Conservation (phyloP, 2,113 vertebrate genomes). For the Periophthalmus modestus region DNA sequence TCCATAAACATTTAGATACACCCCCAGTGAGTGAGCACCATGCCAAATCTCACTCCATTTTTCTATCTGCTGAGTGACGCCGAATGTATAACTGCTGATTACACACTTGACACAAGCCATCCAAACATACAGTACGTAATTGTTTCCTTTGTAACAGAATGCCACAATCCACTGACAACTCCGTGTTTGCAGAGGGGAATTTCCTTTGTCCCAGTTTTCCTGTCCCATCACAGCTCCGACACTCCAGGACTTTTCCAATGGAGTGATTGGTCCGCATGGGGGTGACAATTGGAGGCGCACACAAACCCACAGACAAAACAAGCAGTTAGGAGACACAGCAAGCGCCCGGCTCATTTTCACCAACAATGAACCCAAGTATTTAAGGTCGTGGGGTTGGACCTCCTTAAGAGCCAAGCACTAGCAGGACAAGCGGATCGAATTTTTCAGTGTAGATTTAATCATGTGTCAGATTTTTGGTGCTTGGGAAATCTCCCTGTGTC, state of each 20-base stretch:
- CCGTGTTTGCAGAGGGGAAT: conserved; percentile 34
- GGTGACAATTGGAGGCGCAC: conserved; percentile 56
- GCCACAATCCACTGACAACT: conserved; percentile 33
- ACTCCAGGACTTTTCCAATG: conserved; percentile 35
- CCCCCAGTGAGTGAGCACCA: not conserved
- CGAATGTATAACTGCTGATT: conserved; percentile 37
- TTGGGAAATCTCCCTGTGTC: conserved; percentile 13
- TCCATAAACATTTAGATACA: conserved; percentile 6
- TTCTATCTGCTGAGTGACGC: conserved; percentile 30
- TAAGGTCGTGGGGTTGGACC: conserved; percentile 29
- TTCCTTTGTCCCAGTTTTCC: conserved; percentile 24
- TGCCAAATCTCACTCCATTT: conserved; percentile 24
- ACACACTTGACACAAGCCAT: conserved; percentile 49
- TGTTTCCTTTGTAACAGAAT: conserved; percentile 37
- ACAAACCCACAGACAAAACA: conserved; percentile 68
- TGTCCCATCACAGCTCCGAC: conserved; percentile 21
- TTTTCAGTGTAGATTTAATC: conserved; percentile 11
- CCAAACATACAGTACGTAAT: conserved; percentile 56
- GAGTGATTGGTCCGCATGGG: conserved; percentile 46
- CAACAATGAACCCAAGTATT: conserved; percentile 33
- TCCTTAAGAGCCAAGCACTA: conserved; percentile 15
- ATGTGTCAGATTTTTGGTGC: conserved; percentile 18
- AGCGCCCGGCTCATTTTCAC: conserved; percentile 47
- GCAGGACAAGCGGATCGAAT: conserved; percentile 17
- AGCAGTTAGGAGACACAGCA: conserved; percentile 39